Evolutionary conservation across 1,140 invertebrate species (phyloP).

Genomic region (Lordiphosa mommai): DNA sequence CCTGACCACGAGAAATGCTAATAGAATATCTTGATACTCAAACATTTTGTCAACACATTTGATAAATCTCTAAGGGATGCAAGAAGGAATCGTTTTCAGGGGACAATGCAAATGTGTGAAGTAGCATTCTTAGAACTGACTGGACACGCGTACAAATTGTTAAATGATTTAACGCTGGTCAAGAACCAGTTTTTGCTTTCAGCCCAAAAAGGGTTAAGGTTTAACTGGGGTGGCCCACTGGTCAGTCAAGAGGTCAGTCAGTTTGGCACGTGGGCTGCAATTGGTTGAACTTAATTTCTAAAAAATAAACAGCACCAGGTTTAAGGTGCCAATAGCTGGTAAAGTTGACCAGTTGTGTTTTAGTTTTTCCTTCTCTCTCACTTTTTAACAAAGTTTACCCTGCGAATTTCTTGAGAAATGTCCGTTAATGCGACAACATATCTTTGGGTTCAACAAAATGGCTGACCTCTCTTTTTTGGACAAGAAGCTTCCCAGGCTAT

Average conservation of each 20-base stretch:
- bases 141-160: slow-evolving; percentile 52
- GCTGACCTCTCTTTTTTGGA: slow-evolving; percentile 42
- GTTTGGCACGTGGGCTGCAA: slow-evolving; percentile 34
- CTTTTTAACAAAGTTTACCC: slow-evolving; percentile 8
- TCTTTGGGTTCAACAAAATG: slow-evolving; percentile 56
- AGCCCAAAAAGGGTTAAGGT: background rate
- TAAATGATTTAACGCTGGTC: slow-evolving; percentile 37
- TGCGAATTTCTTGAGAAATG: slow-evolving; percentile 56
- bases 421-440: slow-evolving; percentile 68
- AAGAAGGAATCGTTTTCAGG: slow-evolving; percentile 25
- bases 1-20: slow-evolving; percentile 40
- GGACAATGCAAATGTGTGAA: slow-evolving; percentile 59
- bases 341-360: too few relatives aligned
- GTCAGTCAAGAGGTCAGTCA: slow-evolving; percentile 48
- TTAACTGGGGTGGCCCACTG: slow-evolving; percentile 28
- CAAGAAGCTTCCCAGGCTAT: slow-evolving; percentile 21
- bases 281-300: background rate
- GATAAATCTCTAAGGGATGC: slow-evolving; percentile 22
- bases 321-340: too few relatives aligned
- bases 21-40: slow-evolving; percentile 38
- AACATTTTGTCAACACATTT: slow-evolving; percentile 36
- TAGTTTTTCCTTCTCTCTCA: background rate
- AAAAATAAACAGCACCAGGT: too few relatives aligned
- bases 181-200: slow-evolving; percentile 50
- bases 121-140: slow-evolving; percentile 28